Evolutionary conservation across 2,888 invertebrate genomes (phyloP).

Genomic region (Syrista parreyssii): DNA sequence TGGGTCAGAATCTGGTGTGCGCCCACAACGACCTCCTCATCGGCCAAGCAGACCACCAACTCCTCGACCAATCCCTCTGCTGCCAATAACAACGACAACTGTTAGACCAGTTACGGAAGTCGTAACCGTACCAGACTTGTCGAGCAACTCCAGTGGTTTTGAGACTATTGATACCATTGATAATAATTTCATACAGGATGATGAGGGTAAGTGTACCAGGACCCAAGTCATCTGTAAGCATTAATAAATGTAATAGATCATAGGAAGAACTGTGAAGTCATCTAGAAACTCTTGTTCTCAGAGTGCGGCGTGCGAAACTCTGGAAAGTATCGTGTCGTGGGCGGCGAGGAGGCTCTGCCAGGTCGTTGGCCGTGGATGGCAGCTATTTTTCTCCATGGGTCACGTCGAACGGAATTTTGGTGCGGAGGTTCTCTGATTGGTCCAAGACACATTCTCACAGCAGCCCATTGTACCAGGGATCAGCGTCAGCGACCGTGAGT

Average conservation of each 20-base stretch:
- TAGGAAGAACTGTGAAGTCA: neutral
- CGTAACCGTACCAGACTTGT: conserved; percentile 33
- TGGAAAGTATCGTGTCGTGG: conserved; percentile 89
- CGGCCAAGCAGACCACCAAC: conserved; percentile 59
- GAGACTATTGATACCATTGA: conserved; percentile 50
- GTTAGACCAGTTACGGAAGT: conserved; percentile 21
- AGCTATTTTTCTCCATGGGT: conserved; percentile 89
- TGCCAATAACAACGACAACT: conserved; percentile 44
- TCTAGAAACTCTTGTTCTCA: conserved; percentile 53
- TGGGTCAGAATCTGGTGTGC: conserved; percentile 35
- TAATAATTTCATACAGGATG: conserved; percentile 60
- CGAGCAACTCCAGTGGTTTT: conserved; percentile 37
- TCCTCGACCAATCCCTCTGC: conserved; percentile 68
- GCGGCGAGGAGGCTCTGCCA: conserved; percentile 85
- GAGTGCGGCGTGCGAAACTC: conserved; percentile 87
- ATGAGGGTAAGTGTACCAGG: conserved; percentile 50
- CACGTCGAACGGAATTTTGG: conserved; percentile 89
- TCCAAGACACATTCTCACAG: conserved; percentile 84
- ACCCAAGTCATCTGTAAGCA: no score
- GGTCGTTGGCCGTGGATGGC: conserved; percentile 98
- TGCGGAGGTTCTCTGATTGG: conserved; percentile 91
- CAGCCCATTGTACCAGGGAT: conserved; percentile 94
- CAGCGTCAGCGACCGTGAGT: conserved; percentile 89
- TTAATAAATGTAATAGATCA: no score
- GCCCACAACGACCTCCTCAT: conserved; percentile 68